Percentiles rank a stretch among this genome's conserved stretches.
phyloP scores from a whole-genome alignment of 1,140 invertebrate species.

The Drosophila biarmipes region DNA sequence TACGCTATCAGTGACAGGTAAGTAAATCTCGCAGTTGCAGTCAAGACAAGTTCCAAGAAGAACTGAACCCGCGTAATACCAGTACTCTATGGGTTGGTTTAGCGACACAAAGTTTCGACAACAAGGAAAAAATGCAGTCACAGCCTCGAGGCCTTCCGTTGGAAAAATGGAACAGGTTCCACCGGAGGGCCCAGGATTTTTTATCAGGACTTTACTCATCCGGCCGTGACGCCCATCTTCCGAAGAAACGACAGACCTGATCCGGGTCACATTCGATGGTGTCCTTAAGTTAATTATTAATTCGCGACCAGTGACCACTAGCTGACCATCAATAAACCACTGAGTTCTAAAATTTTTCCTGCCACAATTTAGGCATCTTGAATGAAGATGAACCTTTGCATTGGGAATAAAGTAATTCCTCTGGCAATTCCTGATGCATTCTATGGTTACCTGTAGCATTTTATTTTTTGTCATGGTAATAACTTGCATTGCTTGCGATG shows the following conservation, averaged over 20 bases:
- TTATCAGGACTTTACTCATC: background rate
- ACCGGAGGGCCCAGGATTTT: background rate
- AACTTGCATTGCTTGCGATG: background rate
- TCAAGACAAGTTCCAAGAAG: slow-evolving; percentile 21
- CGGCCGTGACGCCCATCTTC: slow-evolving; percentile 12
- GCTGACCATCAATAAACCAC: slow-evolving; percentile 32
- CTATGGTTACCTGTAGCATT: slow-evolving; percentile 24
- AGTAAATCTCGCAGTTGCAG: slow-evolving; percentile 17
- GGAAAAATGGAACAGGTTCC: slow-evolving; percentile 29
- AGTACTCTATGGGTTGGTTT: slow-evolving; percentile 31
- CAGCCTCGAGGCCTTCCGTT: slow-evolving; percentile 14
- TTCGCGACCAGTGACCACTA: background rate
- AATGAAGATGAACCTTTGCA: slow-evolving; percentile 17
- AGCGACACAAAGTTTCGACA: slow-evolving; percentile 13
- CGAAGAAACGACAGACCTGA: slow-evolving; percentile 4
- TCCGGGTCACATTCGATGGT: background rate
- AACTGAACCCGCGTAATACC: slow-evolving; percentile 28
- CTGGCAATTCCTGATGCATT: slow-evolving; percentile 33
- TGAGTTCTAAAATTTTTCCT: background rate
- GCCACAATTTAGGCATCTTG: slow-evolving; percentile 28
- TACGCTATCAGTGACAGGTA: slow-evolving; percentile 20
- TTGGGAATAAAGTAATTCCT: slow-evolving; percentile 1
- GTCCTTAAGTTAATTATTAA: slow-evolving; percentile 7
- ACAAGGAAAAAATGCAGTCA: slow-evolving; percentile 36
- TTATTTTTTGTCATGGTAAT: background rate